Conservation (phyloP, 2,797 vertebrate genomes). For the Peromyscus attwateri region DNA sequence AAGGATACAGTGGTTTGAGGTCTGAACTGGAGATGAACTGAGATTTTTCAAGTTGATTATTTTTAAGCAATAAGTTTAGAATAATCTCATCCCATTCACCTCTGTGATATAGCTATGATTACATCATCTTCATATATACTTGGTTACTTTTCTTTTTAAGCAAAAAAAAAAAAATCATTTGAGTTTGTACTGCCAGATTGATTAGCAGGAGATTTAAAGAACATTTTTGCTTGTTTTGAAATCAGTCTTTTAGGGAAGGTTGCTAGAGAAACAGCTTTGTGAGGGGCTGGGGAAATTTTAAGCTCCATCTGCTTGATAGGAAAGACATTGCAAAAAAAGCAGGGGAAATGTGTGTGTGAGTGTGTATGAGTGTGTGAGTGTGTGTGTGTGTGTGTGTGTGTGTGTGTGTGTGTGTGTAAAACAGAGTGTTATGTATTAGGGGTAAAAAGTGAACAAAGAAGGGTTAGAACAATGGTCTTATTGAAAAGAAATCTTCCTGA, state of each 20-base stretch:
- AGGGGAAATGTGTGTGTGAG: background rate
- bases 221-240: constrained; percentile 76
- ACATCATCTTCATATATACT: constrained; percentile 38
- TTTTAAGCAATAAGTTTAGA: background rate
- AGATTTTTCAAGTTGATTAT: background rate
- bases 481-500: background rate
- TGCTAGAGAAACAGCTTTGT: constrained; percentile 82
- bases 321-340: constrained; percentile 58
- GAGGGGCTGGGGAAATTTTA: constrained; percentile 61
- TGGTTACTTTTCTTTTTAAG: constrained; percentile 58
- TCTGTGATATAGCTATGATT: background rate
- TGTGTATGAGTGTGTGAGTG: background rate
- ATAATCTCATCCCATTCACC: background rate
- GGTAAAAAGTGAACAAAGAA: background rate
- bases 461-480: background rate
- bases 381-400: background rate
- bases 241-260: constrained; percentile 73
- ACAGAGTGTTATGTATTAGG: background rate
- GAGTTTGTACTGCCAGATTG: constrained; percentile 68
- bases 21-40: background rate
- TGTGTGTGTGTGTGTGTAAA: background rate
- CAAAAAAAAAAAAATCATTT: constrained; percentile 22
- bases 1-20: no score
- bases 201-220: constrained; percentile 68
- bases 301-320: constrained; percentile 79